A percentile compares a stretch with the other conserved stretches of the same genome.
Evolutionary conservation across 2,888 invertebrate species (phyloP).

Genomic region (Dendrolimus houi): DNA sequence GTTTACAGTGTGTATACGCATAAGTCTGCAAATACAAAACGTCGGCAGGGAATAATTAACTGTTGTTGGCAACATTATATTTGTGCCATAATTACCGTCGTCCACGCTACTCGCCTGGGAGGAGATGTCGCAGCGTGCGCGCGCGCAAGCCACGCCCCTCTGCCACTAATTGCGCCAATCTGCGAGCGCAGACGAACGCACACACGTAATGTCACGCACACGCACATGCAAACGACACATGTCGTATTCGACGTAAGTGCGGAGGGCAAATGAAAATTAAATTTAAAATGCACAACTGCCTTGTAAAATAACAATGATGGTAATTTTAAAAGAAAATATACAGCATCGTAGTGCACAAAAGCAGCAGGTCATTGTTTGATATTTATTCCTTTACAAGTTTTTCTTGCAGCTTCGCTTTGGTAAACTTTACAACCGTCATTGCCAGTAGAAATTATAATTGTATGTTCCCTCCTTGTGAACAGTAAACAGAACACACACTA

Average conservation of each 20-base stretch:
- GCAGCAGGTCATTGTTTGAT: background rate
- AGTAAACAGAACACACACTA: too few species aligned
- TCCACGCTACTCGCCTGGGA: conserved; percentile 37
- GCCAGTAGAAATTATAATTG: too few species aligned
- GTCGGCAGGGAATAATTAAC: conserved; percentile 49
- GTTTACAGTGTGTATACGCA: conserved; percentile 10
- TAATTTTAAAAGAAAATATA: background rate
- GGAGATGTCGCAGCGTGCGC: conserved; percentile 66
- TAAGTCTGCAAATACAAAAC: conserved; percentile 21
- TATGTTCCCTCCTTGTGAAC: too few species aligned
- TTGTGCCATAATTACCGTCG: conserved; percentile 27
- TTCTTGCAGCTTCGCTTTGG: too few species aligned
- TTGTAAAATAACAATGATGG: background rate
- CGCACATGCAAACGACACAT: conserved; percentile 30
- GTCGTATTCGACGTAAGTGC: conserved; percentile 46
- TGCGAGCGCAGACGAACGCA: conserved; percentile 50
- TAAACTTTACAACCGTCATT: too few species aligned
- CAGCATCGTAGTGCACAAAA: background rate
- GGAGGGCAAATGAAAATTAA: conserved; percentile 27
- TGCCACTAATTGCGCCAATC: conserved; percentile 72
- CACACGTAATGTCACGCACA: conserved; percentile 38
- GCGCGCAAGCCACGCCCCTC: conserved; percentile 63
- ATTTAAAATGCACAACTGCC: conserved; percentile 4
- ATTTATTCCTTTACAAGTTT: background rate
- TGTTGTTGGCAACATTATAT: conserved; percentile 42